phyloP scores from a whole-genome alignment of 2,888 invertebrate genomes.

The Sarcophaga variegata region DNA sequence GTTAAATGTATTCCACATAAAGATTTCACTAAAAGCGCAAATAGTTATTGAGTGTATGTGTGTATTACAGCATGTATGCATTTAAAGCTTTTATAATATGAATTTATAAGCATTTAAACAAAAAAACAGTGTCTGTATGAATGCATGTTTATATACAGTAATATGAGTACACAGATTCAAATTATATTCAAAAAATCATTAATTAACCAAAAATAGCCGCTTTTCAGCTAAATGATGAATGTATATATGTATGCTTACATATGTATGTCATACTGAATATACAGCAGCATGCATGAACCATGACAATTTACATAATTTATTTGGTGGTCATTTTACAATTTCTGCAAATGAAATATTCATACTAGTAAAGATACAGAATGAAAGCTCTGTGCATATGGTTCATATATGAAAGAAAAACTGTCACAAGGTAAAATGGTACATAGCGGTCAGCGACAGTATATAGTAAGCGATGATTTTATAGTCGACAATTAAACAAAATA shows the following conservation, averaged over 20 bases:
- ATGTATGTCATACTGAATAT: not conserved
- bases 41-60: too few species aligned
- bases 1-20: too few species aligned
- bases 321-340: slow-evolving; percentile 4
- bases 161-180: too few species aligned
- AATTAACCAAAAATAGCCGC: slow-evolving; percentile 17
- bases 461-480: not conserved
- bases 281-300: not conserved
- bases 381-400: not conserved
- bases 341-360: not conserved
- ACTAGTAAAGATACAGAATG: slow-evolving; percentile 7
- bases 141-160: not conserved
- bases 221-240: too few species aligned
- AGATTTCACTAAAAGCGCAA: too few species aligned
- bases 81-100: too few species aligned
- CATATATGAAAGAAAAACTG: not conserved
- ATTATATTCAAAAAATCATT: slow-evolving; percentile 39
- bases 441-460: not conserved
- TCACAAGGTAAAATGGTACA: slow-evolving; percentile 5
- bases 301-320: slow-evolving; percentile 38
- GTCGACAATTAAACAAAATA: slow-evolving; percentile 23
- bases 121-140: too few species aligned
- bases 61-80: too few species aligned
- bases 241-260: too few species aligned
- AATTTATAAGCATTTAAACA: too few species aligned